phyloP scores from a whole-genome alignment of 2,888 invertebrate genomes.

The Oconnorella tubifera region DNA sequence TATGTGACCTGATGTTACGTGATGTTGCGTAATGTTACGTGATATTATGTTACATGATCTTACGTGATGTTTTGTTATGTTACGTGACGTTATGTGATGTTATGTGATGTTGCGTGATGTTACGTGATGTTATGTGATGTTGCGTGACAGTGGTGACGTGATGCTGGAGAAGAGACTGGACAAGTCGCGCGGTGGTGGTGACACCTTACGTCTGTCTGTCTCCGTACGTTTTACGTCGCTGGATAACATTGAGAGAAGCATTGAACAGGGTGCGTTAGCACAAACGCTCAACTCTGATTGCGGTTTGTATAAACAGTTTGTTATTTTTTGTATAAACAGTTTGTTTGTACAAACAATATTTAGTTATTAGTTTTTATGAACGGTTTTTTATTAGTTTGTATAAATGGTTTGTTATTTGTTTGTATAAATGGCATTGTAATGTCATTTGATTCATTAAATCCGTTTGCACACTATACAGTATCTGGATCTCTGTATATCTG shows the following conservation, averaged over 20 bases:
- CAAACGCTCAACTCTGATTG: neutral
- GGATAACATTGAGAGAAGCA: slow-evolving; percentile 10
- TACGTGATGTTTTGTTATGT: too few species aligned
- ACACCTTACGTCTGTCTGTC: neutral
- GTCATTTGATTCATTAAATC: too few species aligned
- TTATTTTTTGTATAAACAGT: neutral
- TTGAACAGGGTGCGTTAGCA: slow-evolving; percentile 6
- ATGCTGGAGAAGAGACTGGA: neutral
- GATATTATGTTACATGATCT: too few species aligned
- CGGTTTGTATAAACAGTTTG: neutral
- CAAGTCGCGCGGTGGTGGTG: neutral
- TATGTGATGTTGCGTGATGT: too few species aligned
- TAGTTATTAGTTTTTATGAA: too few species aligned
- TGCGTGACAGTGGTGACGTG: neutral
- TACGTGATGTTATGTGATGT: too few species aligned
- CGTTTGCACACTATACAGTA: slow-evolving; percentile 20
- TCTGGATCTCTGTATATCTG: slow-evolving; percentile 58
- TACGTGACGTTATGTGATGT: too few species aligned
- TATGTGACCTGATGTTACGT: too few species aligned
- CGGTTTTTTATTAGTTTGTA: too few species aligned
- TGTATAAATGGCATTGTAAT: neutral
- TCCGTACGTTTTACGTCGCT: neutral
- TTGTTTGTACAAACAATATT: too few species aligned
- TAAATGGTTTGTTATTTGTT: neutral
- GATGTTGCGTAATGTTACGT: too few species aligned